phyloP scores from a whole-genome alignment of 2,113 vertebrate genomes.

The Butorides virescens region DNA sequence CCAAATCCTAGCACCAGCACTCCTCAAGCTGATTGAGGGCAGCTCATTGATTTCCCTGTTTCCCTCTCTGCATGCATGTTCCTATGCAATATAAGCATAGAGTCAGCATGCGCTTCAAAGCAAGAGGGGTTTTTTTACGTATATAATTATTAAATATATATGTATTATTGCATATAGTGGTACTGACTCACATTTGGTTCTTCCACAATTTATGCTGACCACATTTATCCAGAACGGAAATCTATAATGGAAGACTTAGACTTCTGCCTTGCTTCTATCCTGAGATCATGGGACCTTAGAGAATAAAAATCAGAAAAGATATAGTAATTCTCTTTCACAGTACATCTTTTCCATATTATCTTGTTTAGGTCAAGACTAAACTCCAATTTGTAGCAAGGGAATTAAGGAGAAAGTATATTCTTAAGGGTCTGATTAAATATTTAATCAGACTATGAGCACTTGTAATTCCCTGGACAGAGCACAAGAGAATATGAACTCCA shows the following conservation, averaged over 20 bases:
- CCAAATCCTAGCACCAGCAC: neutral
- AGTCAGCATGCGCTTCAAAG: neutral
- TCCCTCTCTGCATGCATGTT: neutral
- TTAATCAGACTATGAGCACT: neutral
- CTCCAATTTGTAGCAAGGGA: neutral
- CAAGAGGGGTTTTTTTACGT: neutral
- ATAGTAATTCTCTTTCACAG: neutral
- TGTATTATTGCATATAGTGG: neutral
- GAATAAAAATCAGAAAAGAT: neutral
- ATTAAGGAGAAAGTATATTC: constrained; percentile 9
- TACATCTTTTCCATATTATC: neutral
- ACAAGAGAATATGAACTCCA: neutral
- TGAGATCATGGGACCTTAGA: neutral
- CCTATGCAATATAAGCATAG: neutral
- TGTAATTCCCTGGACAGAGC: neutral
- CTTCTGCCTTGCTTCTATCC: neutral
- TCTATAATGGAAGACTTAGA: neutral
- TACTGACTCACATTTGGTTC: neutral
- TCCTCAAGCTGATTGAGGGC: neutral
- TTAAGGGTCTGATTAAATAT: constrained; percentile 11
- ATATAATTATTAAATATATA: neutral
- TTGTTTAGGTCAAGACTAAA: neutral
- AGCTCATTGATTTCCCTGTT: neutral
- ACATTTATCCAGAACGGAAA: neutral
- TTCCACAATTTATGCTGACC: neutral